Evolutionary conservation across 1,140 invertebrate genomes (phyloP), one percentile per base, ranked within the genome.

Genomic region (Platorchestia sp.): DNA sequence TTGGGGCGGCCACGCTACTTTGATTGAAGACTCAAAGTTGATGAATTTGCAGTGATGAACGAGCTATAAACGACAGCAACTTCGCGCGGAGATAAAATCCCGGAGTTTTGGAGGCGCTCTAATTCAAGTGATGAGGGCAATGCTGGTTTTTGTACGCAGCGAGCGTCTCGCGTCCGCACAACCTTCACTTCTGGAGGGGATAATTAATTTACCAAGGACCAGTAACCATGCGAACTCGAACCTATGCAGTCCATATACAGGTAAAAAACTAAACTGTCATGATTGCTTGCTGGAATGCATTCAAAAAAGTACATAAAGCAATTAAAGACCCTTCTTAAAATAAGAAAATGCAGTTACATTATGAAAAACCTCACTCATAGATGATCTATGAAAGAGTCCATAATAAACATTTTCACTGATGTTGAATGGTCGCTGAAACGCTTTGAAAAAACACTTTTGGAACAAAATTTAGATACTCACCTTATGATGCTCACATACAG

Each of bases 21-120:
- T 89, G n/a, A 89, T 89, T 89, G 41, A 89, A 89, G 86, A 44
- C 87, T 89, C 87, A 44, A 89, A 89, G n/a, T 89, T 89, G 87
- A 44, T 19, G 87, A 89, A 89, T 89, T 41, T 42, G 7, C 87
- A 42, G 43, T 89, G 87, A 89, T 89, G n/a, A 89, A 89, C 43
- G 87, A 41, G 36, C n/a, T 22, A 89, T 44, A 16, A 89, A 89
- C 43, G 87, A 89, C 87, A 41, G 87, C 41, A 89, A 89, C 87
- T 89, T 89, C 43, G 87, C 27, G 41, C n/a, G n/a, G 41, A 41
- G 42, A 89, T 89, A 36, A 89, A 89, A 89, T 89, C 43, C 41
- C 41, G 27, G 87, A 89, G 41, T 43, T 89, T 89, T 89, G 59
- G 27, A 75, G 59, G 59, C 27, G 59, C 59, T 75, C 59, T 75